Evolutionary conservation across 2,113 vertebrate species (phyloP), one percentile per base, ranked within the genome.

Genomic region (Hydrochoerus hydrochaeris): DNA sequence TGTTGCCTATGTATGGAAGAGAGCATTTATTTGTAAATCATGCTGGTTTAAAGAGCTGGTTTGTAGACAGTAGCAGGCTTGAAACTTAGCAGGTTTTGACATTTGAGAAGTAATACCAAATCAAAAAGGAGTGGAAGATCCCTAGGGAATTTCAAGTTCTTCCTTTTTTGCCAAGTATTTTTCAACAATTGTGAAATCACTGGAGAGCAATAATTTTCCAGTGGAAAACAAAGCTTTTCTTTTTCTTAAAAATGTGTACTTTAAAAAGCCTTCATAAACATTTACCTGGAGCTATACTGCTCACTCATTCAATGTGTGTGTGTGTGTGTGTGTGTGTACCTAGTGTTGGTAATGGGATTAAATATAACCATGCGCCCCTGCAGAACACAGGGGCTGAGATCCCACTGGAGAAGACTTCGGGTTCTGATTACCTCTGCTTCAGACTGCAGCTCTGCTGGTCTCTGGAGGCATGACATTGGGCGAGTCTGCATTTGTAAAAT

Each of bases 61-160:
- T 49, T 80, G 10, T 60, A 73, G 57, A 71, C 17, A 91, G 85
- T 86, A 78, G 69, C 57, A 78, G 71, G 32, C 60, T 78, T 60
- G 30, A 78, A 90, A 80, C 1, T 65, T 88, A 88, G 20, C 46
- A 91, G 78, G n/a, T 83, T 88, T 95, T 88, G 78, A 94, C 93
- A 96, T 85, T 93, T 65, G 85, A 58, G 54, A 94, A 93, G 87
- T 92, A 90, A 90, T 78, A 78, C 41, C 86, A 84, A 96, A 86
- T 90, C 35, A 82, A 67, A 30, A 84, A 85, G 54, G 44, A 67
- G 20, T 96, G 58, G 38, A 90, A 91, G 19, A 60, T 22, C 91
- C 58, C 71, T 20, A 20, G 82, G 82, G 38, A 92, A 88, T 85
- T 97, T 67, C 62, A 83, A 90, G 57, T 54, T 90, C 67, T 94